Base-by-base conservation (phyloP, 92 coral and sea anemone species). In the Heteractis magnifica region DNA sequence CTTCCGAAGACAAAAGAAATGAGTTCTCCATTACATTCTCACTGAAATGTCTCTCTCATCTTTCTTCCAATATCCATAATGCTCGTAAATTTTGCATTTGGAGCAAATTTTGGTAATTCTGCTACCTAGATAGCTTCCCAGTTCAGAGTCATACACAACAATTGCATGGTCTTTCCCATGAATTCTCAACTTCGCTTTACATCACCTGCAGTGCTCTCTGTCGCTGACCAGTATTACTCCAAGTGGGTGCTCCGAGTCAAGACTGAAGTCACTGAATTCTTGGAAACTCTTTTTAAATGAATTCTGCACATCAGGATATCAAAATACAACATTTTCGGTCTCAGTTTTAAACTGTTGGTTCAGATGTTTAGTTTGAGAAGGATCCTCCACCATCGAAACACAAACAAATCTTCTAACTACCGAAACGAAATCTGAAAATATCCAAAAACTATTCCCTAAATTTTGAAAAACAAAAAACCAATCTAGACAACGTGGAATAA, bases 1-100 rank as follows among this genome's bases (percentile, higher is more conserved):
- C 87, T 84, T 84, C 87, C 3, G 85, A 8, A 20, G 87, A 55
- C 16, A 84, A 58, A n/a, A 84, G 56, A 82, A 20, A 82, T 16
- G 55, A 14, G 10, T 50, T 49, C 10, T 52, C 56, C 23, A 72
- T 21, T 14, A 48, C 21, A 49, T 15, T 44, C 12, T 26, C 56
- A 18, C 26, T 18, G 50, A 56, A 77, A 62, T 77, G 23, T 55
- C 75, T 77, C 50, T 84, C 52, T 11, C 56, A 56, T 84, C 87
- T 10, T 59, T 44, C 6, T 4, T 4, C 51, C 72, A 84, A 49
- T 55, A 78, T 14, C 87, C 87, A 59, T 84, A 84, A 62, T 84
- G 76, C 51, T 84, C 85, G 13, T 52, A 65, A 8, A 77, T 62
- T 9, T 60, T 75, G 64, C 87, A 84, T 49, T 77, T 48, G 20